phyloP scores from a whole-genome alignment of 2,797 vertebrate species.

The Semotilus atromaculatus region DNA sequence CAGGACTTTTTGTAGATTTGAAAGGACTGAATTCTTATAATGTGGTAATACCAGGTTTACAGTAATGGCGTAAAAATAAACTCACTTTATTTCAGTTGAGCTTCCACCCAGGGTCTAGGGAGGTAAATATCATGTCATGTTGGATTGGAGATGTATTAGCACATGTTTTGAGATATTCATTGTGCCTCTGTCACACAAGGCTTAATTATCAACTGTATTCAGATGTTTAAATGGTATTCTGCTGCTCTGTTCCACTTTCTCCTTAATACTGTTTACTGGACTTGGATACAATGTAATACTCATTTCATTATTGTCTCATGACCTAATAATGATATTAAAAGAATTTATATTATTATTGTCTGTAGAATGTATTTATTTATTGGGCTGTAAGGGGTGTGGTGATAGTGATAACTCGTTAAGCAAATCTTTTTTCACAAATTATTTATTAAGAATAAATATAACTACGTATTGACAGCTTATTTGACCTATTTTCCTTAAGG shows the following conservation, averaged over 20 bases:
- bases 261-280: conserved; percentile 13
- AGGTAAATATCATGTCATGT: neutral
- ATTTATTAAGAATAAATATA: neutral
- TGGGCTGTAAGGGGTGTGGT: neutral
- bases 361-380: neutral
- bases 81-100: neutral
- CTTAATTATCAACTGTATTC: neutral
- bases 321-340: conserved; percentile 22
- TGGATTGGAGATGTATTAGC: neutral
- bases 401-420: neutral
- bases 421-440: neutral
- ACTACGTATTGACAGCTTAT: neutral
- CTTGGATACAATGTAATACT: neutral
- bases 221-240: neutral
- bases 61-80: neutral
- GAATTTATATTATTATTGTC: conserved; percentile 16
- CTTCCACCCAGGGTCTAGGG: neutral
- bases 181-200: neutral
- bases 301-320: neutral
- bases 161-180: neutral
- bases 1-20: conserved; percentile 40
- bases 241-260: conserved; percentile 3
- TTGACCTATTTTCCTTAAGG: neutral
- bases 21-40: conserved; percentile 36
- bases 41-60: conserved; percentile 36